Conservation (phyloP, 2,797 vertebrate species). For the Cossypha niveicapilla region DNA sequence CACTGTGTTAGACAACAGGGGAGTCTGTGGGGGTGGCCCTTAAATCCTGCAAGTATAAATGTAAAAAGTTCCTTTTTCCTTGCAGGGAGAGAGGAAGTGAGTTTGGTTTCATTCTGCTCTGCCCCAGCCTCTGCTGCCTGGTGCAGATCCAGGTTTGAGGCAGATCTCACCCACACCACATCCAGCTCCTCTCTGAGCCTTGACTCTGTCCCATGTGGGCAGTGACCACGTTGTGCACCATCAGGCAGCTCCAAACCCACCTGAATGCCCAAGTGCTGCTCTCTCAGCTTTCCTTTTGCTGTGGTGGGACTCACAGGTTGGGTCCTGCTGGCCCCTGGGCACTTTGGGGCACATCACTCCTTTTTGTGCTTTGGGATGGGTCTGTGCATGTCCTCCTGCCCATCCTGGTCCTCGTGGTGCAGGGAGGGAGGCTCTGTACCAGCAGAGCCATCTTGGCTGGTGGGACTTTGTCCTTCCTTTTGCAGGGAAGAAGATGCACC, state of each 20-base stretch:
- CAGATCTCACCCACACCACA: accelerated
- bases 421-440: not conserved
- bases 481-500: not conserved
- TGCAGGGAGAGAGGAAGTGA: not conserved
- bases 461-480: not conserved
- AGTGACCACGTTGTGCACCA: accelerated
- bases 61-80: not conserved
- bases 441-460: not conserved
- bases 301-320: not conserved
- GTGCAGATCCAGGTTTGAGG: not conserved
- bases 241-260: not conserved
- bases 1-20: not conserved
- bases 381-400: accelerated
- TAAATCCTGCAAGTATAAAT: not conserved
- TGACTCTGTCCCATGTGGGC: accelerated
- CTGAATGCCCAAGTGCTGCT: not conserved
- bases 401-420: not conserved
- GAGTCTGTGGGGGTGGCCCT: not conserved
- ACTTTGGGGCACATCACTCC: not conserved
- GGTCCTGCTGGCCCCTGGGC: not conserved
- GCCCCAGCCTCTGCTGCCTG: accelerated
- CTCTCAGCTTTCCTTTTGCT: not conserved
- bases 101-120: not conserved
- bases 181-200: not conserved
- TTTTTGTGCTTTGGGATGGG: not conserved